Percentiles rank a stretch among this genome's conserved stretches.
phyloP scores from a whole-genome alignment of 1,140 invertebrate species.

The Drosophila pachea region DNA sequence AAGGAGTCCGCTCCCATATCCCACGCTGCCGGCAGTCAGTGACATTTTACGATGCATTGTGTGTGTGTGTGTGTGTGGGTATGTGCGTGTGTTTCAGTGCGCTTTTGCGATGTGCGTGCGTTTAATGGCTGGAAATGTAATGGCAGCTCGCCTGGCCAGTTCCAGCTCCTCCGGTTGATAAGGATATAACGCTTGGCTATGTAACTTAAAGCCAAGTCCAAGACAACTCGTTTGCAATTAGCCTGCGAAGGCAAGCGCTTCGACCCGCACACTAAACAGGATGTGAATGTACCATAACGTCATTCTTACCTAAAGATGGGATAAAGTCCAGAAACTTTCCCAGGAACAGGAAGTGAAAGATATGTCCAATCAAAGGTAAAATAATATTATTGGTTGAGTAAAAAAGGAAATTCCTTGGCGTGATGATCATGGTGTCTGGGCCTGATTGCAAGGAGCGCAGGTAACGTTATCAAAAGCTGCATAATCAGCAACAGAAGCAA shows the following conservation, averaged over 20 bases:
- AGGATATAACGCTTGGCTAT: conserved; percentile 15
- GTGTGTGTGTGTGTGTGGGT: background rate
- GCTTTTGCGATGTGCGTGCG: background rate
- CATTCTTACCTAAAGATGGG: too few species aligned
- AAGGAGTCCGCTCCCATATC: background rate
- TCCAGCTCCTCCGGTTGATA: conserved; percentile 7
- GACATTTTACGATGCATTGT: conserved; percentile 35
- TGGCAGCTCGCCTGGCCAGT: conserved; percentile 15
- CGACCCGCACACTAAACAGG: too few species aligned
- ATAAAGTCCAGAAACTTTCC: too few species aligned
- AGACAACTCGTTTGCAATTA: conserved; percentile 25
- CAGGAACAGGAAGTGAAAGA: too few species aligned
- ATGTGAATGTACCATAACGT: too few species aligned
- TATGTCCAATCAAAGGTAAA: too few species aligned
- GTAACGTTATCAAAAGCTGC: too few species aligned
- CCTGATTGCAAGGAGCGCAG: too few species aligned
- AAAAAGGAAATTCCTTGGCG: too few species aligned
- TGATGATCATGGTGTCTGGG: too few species aligned
- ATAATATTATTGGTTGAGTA: too few species aligned
- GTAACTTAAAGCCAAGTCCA: conserved; percentile 19
- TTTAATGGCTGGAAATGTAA: conserved; percentile 47
- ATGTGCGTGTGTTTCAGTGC: conserved; percentile 12
- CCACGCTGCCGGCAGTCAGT: conserved; percentile 17
- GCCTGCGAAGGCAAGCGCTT: conserved; percentile 7
- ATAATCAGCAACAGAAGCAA: too few species aligned